Evolutionary conservation across 2,888 invertebrate species (phyloP).

Genomic region (Myopa tessellatipennis): DNA sequence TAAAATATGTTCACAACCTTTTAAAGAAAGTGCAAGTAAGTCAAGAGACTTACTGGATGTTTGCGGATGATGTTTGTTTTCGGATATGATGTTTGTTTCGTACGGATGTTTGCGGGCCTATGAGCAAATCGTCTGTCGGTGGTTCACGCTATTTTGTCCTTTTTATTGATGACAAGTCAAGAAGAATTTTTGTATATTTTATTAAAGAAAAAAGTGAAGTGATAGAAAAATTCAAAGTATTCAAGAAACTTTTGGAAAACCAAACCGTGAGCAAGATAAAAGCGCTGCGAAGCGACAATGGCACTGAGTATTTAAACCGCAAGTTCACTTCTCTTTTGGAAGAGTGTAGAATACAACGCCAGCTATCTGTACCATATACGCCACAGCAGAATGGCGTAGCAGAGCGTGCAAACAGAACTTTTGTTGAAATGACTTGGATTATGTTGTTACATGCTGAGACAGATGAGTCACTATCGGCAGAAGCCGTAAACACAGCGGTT

Average conservation of each 20-base stretch:
- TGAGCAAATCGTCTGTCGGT: too few relatives aligned
- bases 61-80: too few relatives aligned
- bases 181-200: background rate
- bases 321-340: background rate
- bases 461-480: background rate
- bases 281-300: slow-evolving; percentile 1
- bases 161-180: too few relatives aligned
- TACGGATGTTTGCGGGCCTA: too few relatives aligned
- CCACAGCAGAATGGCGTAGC: too few relatives aligned
- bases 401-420: background rate
- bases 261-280: background rate
- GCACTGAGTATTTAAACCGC: background rate
- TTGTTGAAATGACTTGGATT: background rate
- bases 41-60: too few relatives aligned
- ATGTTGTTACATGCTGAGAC: background rate
- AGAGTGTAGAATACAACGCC: too few relatives aligned
- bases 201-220: background rate
- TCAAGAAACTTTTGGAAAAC: background rate
- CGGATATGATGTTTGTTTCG: too few relatives aligned
- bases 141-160: too few relatives aligned
- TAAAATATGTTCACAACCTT: too few relatives aligned
- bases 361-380: too few relatives aligned
- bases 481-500: background rate
- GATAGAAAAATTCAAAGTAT: background rate
- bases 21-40: too few relatives aligned